A percentile compares a stretch with the other conserved stretches of the same genome.
These are phyloP conservation scores for Chondrosia reniformis DNA, from an alignment of 37 sponge, comb jelly and placozoan genomes.

Conservation along the genomic window DNA sequence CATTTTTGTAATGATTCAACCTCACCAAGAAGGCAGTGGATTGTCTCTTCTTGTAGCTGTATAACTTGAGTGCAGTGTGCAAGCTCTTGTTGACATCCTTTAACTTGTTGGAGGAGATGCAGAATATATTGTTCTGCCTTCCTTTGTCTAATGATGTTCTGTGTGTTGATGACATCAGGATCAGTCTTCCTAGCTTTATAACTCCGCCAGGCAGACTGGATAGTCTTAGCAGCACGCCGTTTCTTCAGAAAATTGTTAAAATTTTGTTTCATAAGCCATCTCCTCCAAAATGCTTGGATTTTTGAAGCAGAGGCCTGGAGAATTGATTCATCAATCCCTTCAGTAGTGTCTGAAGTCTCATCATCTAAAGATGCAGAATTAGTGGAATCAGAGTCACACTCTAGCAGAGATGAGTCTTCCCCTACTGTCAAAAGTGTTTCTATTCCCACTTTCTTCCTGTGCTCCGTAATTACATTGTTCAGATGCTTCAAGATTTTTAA, in stretches of 20 bases:
- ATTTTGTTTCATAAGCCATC: neutral
- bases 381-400: too few species aligned
- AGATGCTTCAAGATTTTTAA: constrained; percentile 9
- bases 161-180: constrained; percentile 13
- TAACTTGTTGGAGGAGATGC: constrained; percentile 25
- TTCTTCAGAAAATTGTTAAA: neutral
- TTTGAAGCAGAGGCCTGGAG: too few species aligned
- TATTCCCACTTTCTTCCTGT: constrained; percentile 12
- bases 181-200: constrained; percentile 19
- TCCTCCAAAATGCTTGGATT: constrained; percentile 43
- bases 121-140: constrained; percentile 46
- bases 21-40: constrained; percentile 37
- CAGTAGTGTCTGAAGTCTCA: neutral
- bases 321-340: neutral
- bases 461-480: constrained; percentile 10
- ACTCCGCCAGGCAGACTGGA: constrained; percentile 72
- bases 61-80: constrained; percentile 43
- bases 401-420: too few species aligned
- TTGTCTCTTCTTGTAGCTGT: constrained; percentile 59
- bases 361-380: neutral
- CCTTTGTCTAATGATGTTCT: constrained; percentile 22
- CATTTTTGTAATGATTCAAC: constrained; percentile 38
- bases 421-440: neutral
- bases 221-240: constrained; percentile 32
- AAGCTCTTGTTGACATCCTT: constrained; percentile 55